A percentile compares a stretch with the other conserved stretches of the same genome.
Conservation (phyloP, 2,888 invertebrate species). For the Metacarcinus magister region DNA sequence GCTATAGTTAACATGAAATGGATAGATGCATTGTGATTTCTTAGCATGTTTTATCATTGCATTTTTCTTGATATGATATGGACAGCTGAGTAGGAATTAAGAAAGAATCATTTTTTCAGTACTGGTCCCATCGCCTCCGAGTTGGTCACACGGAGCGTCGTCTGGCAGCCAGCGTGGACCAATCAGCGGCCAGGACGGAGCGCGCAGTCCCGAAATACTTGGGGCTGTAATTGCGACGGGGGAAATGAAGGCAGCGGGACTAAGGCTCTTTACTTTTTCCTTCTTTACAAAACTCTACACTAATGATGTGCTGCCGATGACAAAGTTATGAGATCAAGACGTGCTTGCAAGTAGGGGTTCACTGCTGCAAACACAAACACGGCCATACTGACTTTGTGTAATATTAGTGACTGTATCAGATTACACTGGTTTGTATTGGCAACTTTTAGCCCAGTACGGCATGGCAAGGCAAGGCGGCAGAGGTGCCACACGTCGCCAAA, state of each 20-base stretch:
- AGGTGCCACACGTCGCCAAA: constrained; percentile 67
- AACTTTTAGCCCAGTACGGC: constrained; percentile 56
- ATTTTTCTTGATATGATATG: too few species aligned
- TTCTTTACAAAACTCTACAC: constrained; percentile 28
- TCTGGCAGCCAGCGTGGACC: constrained; percentile 65
- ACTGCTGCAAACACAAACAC: not conserved
- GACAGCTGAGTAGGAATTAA: not conserved
- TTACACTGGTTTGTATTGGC: constrained; percentile 61
- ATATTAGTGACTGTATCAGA: constrained; percentile 54
- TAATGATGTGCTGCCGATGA: not conserved
- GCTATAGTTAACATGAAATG: not conserved
- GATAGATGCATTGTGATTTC: not conserved
- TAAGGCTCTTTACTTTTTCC: constrained; percentile 49
- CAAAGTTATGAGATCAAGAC: not conserved
- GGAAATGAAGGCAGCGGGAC: constrained; percentile 70
- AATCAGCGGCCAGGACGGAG: constrained; percentile 68
- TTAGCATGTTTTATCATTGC: too few species aligned
- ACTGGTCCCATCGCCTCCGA: constrained; percentile 68
- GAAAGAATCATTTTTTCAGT: constrained; percentile 22
- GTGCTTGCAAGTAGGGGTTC: not conserved
- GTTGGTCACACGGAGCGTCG: constrained; percentile 72
- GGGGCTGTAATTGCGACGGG: constrained; percentile 75
- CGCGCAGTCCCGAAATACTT: constrained; percentile 76
- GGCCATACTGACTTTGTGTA: not conserved
- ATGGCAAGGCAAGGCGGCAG: constrained; percentile 62